These are phyloP conservation scores for Masticophis lateralis DNA, from an alignment of 2,797 vertebrate species.

Conservation along the genomic window DNA sequence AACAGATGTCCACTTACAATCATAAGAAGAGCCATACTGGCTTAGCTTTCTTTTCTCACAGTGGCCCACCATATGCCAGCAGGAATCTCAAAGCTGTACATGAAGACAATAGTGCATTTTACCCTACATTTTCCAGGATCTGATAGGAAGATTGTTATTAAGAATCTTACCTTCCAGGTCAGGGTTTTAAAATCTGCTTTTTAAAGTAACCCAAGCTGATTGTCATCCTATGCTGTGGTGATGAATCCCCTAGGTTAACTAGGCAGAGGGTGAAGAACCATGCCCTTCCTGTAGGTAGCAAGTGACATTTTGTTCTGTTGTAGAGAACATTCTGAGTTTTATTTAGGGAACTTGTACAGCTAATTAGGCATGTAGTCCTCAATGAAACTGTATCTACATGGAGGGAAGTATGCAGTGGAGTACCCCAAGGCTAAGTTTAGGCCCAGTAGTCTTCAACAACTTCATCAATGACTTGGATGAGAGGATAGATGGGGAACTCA, in stretches of 20 bases:
- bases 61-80: not conserved
- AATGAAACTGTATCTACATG: no score
- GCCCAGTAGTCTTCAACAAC: no score
- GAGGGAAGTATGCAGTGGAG: no score
- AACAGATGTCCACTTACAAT: not conserved
- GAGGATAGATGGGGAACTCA: no score
- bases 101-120: not conserved
- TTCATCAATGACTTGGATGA: no score
- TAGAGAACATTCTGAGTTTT: not conserved
- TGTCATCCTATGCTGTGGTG: not conserved
- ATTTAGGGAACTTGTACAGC: not conserved
- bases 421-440: no score
- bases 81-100: not conserved
- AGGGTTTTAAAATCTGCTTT: not conserved
- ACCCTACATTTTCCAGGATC: not conserved
- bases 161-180: not conserved
- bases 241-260: not conserved
- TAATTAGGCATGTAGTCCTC: no score
- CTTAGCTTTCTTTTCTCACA: not conserved
- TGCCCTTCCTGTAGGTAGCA: not conserved
- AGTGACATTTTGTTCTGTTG: not conserved
- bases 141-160: not conserved
- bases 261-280: not conserved
- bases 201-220: not conserved
- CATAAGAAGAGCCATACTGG: not conserved